Evolutionary conservation across 1,140 invertebrate genomes (phyloP).

Genomic region (Leptonema lineaticorne): DNA sequence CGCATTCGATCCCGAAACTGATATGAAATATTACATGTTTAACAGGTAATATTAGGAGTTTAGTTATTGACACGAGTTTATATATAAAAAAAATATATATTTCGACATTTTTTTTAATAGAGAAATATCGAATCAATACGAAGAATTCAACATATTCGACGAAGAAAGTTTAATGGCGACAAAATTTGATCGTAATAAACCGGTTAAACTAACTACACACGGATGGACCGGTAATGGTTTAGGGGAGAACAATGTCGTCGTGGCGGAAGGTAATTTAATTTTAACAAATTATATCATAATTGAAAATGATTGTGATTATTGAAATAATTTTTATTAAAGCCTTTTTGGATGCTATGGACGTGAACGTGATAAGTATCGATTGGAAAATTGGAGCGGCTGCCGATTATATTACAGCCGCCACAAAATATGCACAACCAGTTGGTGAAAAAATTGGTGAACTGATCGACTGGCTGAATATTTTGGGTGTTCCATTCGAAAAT

Average conservation of each 20-base stretch:
- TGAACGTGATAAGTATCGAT: conserved; percentile 7
- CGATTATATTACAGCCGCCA: conserved; percentile 7
- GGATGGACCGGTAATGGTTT: conserved; percentile 40
- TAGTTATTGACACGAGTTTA: no score
- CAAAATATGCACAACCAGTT: not conserved
- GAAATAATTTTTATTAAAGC: not conserved
- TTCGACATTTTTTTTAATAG: not conserved
- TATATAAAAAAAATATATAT: no score
- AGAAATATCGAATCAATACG: not conserved
- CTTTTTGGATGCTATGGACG: not conserved
- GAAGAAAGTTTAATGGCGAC: conserved; percentile 3
- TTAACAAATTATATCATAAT: conserved; percentile 42
- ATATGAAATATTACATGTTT: conserved; percentile 12
- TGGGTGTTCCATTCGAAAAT: not conserved
- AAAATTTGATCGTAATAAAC: conserved; percentile 22
- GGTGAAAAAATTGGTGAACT: not conserved
- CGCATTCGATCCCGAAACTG: conserved; percentile 8
- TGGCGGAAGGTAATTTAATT: conserved; percentile 18
- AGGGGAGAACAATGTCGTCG: not conserved
- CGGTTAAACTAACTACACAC: conserved; percentile 42
- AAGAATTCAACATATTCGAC: conserved; percentile 11
- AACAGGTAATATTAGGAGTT: conserved; percentile 24
- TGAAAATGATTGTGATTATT: conserved; percentile 3
- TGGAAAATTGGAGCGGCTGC: not conserved
- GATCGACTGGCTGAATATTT: conserved; percentile 4